phyloP scores from a whole-genome alignment of 2,888 invertebrate genomes.

The Caenorhabditis parvicauda region DNA sequence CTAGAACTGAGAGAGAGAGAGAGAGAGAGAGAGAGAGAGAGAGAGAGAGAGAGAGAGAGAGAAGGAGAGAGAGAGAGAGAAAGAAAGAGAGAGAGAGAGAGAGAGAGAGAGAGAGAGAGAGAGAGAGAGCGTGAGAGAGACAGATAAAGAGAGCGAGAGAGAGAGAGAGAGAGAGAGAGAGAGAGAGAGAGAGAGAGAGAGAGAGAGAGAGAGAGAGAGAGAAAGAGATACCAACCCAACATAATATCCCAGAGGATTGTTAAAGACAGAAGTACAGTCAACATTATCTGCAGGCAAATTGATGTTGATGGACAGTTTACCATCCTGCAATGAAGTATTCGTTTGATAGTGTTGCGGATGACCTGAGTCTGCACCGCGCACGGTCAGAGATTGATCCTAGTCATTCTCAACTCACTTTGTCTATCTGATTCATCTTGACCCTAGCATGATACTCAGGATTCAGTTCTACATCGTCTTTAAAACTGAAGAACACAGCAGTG shows the following conservation, averaged over 20 bases:
- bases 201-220: not conserved
- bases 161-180: not conserved
- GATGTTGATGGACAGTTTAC: too few species aligned
- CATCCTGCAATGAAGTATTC: too few species aligned
- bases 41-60: slow-evolving; percentile 15
- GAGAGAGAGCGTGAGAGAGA: slow-evolving; percentile 3
- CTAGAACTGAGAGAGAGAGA: not conserved
- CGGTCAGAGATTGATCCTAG: too few species aligned
- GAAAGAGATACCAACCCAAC: slow-evolving; percentile 1
- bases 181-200: not conserved
- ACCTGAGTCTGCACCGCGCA: too few species aligned
- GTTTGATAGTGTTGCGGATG: too few species aligned
- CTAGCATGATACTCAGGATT: too few species aligned
- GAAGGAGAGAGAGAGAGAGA: slow-evolving; percentile 3
- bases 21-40: slow-evolving; percentile 11
- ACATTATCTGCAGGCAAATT: too few species aligned
- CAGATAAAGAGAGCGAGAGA: slow-evolving; percentile 6
- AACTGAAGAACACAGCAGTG: too few species aligned
- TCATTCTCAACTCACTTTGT: too few species aligned
- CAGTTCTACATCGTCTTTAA: too few species aligned
- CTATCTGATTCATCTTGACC: too few species aligned
- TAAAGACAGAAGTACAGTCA: too few species aligned
- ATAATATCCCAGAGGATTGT: not conserved
- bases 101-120: slow-evolving; percentile 10
- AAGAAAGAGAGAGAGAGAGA: slow-evolving; percentile 9